Conservation (phyloP, 2,797 vertebrate genomes). For the Poliocrania exsul region DNA sequence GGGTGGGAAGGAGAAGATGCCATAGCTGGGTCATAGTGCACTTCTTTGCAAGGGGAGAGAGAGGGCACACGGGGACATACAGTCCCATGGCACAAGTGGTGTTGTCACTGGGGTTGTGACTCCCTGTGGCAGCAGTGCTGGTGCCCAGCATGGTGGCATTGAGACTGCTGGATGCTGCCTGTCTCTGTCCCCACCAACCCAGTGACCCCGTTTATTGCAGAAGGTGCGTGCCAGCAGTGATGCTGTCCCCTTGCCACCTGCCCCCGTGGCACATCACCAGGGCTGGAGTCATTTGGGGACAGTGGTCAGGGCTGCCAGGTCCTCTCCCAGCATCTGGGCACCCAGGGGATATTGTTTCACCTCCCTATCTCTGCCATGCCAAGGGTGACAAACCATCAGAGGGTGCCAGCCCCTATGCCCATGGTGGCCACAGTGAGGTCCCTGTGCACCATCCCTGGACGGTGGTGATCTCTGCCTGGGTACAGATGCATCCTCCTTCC, state of each 20-base stretch:
- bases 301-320: not conserved
- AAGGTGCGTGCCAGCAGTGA: accelerated
- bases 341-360: not conserved
- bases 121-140: not conserved
- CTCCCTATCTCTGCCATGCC: not conserved
- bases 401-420: not conserved
- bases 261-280: accelerated
- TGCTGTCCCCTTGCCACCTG: not conserved
- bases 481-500: accelerated
- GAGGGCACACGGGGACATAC: not conserved
- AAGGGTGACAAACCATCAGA: not conserved
- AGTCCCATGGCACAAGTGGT: accelerated
- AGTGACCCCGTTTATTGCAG: accelerated
- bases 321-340: not conserved
- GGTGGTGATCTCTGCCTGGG: accelerated
- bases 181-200: not conserved
- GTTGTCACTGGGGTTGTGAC: not conserved
- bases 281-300: not conserved
- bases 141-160: accelerated
- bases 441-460: accelerated
- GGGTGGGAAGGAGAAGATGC: slow-evolving; percentile 19
- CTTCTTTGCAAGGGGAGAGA: not conserved
- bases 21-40: accelerated
- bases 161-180: not conserved
- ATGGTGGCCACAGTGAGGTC: accelerated